Base-by-base conservation (phyloP, 2,113 vertebrate species). In the Percina caprodes region DNA sequence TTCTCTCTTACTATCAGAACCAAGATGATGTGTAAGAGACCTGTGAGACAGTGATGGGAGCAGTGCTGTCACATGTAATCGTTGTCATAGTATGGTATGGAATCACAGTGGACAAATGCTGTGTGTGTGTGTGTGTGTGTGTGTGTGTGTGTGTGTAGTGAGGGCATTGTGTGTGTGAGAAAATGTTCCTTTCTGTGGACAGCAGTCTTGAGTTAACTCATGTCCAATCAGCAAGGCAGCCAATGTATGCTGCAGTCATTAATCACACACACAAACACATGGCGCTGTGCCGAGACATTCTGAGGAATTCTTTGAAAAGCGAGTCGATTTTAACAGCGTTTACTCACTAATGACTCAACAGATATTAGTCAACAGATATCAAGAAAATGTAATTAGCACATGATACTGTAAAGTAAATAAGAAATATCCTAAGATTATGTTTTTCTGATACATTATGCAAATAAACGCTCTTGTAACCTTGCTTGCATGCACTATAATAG, bases 241-340 rank as follows among this genome's bases (percentile, higher is more conserved):
- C 73, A 62, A 58, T 68, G 39, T 62, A 51, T 82, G 52, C 85
- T 83, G 82, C 84, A 82, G 80, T 74, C 69, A 82, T 80, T 84
- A 70, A 85, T 88, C 77, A 76, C 68, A 61, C 68, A 67, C 73
- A 63, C 58, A 46, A 2, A 61, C n/a, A 67, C 30, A 2, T 33
- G 11, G 51, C 30, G 33, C n/a, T 23, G 18, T 15, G 13, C 8
- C 2, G 13, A 61, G 68, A 70, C 62, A 21, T 14, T 66, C 48
- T 13, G 24, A 42, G n/a, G 59, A 13, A 2, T 35, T 15, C 45
- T 69, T n/a, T 74, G 0, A 63, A 61, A 77, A 35, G 26, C 9
- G 11, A 62, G 5, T 19, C 65, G 39, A 63, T 49, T 67, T 16
- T 9, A 52, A 24, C 54, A 0, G 16, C 21, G 49, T 82, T 79